These are phyloP conservation scores for Cyprinodon tularosa DNA, from an alignment of 2,113 vertebrate species.

Conservation along the genomic window DNA sequence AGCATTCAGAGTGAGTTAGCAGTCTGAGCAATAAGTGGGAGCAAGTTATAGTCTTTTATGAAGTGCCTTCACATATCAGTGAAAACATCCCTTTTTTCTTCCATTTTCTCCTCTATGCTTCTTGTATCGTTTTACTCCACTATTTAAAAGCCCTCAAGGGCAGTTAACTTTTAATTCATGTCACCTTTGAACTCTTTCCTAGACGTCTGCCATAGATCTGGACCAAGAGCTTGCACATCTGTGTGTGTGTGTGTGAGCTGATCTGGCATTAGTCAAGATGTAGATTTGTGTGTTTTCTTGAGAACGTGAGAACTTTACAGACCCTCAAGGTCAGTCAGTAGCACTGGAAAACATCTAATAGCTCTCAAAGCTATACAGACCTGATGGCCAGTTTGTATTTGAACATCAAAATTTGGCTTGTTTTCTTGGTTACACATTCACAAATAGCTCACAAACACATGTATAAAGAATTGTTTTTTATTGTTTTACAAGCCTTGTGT, in stretches of 20 bases:
- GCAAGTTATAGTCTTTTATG: conserved; percentile 2
- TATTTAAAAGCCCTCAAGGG: conserved; percentile 69
- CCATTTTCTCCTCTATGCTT: conserved; percentile 21
- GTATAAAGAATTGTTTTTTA: background rate
- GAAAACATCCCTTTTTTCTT: conserved; percentile 10
- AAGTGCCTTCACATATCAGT: conserved; percentile 22
- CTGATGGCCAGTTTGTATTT: background rate
- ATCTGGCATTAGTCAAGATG: conserved; percentile 48
- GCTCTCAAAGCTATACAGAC: background rate
- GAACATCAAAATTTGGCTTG: background rate
- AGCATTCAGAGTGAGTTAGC: background rate
- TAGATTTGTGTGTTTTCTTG: conserved; percentile 43
- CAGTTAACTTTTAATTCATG: conserved; percentile 76
- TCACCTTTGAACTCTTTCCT: conserved; percentile 72
- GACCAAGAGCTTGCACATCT: conserved; percentile 8
- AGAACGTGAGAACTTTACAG: conserved; percentile 79
- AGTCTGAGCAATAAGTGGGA: background rate
- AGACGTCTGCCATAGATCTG: conserved; percentile 56
- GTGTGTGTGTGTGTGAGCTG: conserved; percentile 34
- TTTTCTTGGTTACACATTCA: background rate
- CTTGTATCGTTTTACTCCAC: conserved; percentile 42
- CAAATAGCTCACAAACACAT: background rate
- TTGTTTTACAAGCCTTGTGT: background rate
- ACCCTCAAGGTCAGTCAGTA: conserved; percentile 67
- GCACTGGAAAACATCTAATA: conserved; percentile 43